A percentile compares a stretch with the other conserved stretches of the same genome.
Evolutionary conservation across 2,888 invertebrate species (phyloP).

Genomic region (Cantharis lateralis): DNA sequence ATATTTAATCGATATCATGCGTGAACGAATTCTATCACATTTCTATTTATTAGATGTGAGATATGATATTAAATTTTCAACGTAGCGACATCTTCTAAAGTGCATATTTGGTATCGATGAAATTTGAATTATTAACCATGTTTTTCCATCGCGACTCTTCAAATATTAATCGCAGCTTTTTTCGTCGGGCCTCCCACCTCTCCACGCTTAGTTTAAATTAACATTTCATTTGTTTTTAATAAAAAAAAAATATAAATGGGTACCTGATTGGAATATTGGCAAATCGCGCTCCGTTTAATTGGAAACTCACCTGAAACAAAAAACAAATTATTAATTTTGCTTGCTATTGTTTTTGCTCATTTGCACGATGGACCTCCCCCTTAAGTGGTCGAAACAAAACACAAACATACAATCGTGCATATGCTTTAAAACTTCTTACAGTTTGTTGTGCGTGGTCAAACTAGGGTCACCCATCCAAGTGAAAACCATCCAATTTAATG

Average conservation of each 20-base stretch:
- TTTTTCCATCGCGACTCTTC: not conserved
- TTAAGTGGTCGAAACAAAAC: too few species aligned
- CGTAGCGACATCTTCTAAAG: not conserved
- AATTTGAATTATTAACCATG: not conserved
- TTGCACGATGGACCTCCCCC: too few species aligned
- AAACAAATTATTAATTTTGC: not conserved
- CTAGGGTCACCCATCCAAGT: too few species aligned
- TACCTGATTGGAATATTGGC: not conserved
- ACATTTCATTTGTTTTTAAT: not conserved
- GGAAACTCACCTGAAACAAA: not conserved
- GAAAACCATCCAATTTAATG: not conserved
- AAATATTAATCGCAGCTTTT: not conserved
- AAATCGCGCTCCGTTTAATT: not conserved
- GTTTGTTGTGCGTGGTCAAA: too few species aligned
- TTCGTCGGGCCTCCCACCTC: not conserved
- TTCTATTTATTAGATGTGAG: not conserved
- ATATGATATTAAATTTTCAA: not conserved
- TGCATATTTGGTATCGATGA: not conserved
- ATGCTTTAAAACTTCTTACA: too few species aligned
- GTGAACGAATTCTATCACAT: constrained; percentile 1
- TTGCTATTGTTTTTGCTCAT: not conserved
- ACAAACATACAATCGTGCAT: too few species aligned
- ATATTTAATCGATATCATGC: constrained; percentile 8
- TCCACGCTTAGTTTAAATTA: not conserved
- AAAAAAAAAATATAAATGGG: not conserved